Percentiles rank a stretch among this genome's conserved stretches.
Conservation (phyloP, 2,888 invertebrate genomes). For the Mesopsocus fuscifrons region DNA sequence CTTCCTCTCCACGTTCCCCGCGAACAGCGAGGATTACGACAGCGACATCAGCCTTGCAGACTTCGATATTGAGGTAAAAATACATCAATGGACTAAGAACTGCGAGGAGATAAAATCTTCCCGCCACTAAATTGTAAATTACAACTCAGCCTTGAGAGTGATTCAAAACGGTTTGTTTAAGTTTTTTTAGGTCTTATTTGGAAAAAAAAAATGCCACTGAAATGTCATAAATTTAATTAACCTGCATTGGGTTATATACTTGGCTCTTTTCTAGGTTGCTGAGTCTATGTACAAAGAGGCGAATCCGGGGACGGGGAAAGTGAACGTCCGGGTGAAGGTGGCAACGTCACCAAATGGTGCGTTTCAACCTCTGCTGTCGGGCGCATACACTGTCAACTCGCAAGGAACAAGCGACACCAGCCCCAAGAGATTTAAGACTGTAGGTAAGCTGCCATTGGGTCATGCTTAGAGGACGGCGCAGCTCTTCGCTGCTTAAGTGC, state of each 20-base stretch:
- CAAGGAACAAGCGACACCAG: neutral
- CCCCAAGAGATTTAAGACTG: slow-evolving; percentile 7
- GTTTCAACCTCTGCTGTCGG: slow-evolving; percentile 1
- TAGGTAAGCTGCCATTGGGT: slow-evolving; percentile 7
- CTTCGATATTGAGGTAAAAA: slow-evolving; percentile 39
- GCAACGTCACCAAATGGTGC: slow-evolving; percentile 1
- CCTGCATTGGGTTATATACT: too few relatives aligned
- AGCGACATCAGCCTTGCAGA: slow-evolving; percentile 27
- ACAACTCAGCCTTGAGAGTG: too few relatives aligned
- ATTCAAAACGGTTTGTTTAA: too few relatives aligned
- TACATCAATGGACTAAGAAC: neutral
- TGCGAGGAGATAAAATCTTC: too few relatives aligned
- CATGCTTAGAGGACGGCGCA: too few relatives aligned
- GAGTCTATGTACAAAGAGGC: slow-evolving; percentile 5
- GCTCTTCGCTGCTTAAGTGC: too few relatives aligned
- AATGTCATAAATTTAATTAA: too few relatives aligned
- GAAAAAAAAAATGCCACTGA: too few relatives aligned
- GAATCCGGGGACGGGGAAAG: slow-evolving; percentile 6
- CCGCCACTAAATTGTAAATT: too few relatives aligned
- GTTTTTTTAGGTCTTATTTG: too few relatives aligned
- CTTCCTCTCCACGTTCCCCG: slow-evolving; percentile 20
- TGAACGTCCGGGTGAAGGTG: slow-evolving; percentile 11
- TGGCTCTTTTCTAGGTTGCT: slow-evolving; percentile 13
- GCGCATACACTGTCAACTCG: neutral
- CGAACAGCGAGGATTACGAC: slow-evolving; percentile 19